Base-by-base conservation (phyloP, 2,113 vertebrate genomes). In the Coreoperca whiteheadi region DNA sequence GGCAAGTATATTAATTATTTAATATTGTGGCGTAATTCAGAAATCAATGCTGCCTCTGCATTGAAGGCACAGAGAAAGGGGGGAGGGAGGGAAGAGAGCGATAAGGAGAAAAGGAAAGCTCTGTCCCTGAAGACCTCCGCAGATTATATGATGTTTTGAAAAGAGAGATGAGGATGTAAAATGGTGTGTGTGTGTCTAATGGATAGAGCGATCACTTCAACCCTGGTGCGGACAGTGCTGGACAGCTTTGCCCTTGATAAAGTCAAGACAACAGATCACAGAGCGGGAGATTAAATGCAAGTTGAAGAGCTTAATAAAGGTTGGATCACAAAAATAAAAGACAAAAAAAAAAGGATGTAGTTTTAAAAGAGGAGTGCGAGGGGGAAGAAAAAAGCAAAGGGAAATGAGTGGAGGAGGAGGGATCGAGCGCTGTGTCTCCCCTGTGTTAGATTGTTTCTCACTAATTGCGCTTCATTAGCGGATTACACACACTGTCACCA, bases 1-100 rank as follows among this genome's bases (percentile, higher is more conserved):
- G 96, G 98, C 97, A 95, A 99, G 97, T 99, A 98, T 99, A 99
- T 99, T 99, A 99, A 99, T 99, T 99, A 99, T 99, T 99, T 99
- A 99, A 99, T 99, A 99, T 99, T 96, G 96, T 97, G 96, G 96
- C 95, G 97, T 99, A 99, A 99, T 98, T 97, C 97, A 98, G 96
- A 97, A 97, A 99, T 99, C 97, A 87, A 99, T 99, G 97, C 87
- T 60, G 90, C 87, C 76, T 86, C 86, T 82, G 87, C 51, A 79
- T 87, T 88, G 89, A 92, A 91, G 90, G 87, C 87, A 82, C 74
- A 54, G 85, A 74, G 86, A 79, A 81, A 10, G 72, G 89, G 83
- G 83, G 82, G 82, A 89, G 84, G 74, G 83, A 74, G 41, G 15
- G 79, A 84, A 46, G 71, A 80, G 60, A 71, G 77, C 71, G 87